A percentile compares a stretch with the other conserved stretches of the same genome.
These are phyloP conservation scores for Blera fallax DNA, from an alignment of 2,888 invertebrate genomes.

Conservation along the genomic window DNA sequence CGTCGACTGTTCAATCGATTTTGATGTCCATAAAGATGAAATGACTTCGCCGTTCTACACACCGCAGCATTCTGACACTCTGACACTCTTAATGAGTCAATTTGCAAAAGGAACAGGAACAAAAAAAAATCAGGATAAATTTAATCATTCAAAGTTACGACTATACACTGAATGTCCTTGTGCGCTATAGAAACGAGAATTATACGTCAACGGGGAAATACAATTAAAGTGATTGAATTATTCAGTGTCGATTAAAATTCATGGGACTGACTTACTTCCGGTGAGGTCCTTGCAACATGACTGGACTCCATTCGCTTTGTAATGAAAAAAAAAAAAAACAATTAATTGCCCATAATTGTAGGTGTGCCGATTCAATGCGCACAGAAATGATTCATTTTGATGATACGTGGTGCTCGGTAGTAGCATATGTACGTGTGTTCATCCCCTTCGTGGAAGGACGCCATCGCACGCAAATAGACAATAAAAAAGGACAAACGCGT, in stretches of 20 bases:
- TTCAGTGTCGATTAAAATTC: constrained; percentile 66
- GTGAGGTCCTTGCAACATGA: constrained; percentile 1
- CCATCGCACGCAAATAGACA: constrained; percentile 24
- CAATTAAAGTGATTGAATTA: constrained; percentile 70
- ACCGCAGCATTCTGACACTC: constrained; percentile 24
- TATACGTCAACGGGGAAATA: constrained; percentile 50
- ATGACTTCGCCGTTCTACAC: constrained; percentile 10
- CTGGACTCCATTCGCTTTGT: neutral
- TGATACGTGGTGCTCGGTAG: constrained; percentile 41
- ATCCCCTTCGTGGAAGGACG: neutral
- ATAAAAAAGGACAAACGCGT: constrained; percentile 21
- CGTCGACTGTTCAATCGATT: constrained; percentile 32
- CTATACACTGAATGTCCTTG: constrained; percentile 21
- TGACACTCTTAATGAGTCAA: constrained; percentile 62
- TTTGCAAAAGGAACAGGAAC: neutral
- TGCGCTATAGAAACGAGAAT: constrained; percentile 33
- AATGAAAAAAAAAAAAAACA: constrained; percentile 7
- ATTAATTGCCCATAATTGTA: constrained; percentile 61
- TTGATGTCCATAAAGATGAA: constrained; percentile 42
- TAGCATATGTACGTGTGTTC: constrained; percentile 3
- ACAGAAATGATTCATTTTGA: constrained; percentile 51
- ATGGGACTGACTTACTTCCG: constrained; percentile 24
- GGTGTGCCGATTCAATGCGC: constrained; percentile 45
- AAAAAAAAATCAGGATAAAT: constrained; percentile 35
- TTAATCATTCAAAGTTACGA: constrained; percentile 51